Conservation (phyloP, 1,140 invertebrate genomes). For the Zaprionus vittiger region DNA sequence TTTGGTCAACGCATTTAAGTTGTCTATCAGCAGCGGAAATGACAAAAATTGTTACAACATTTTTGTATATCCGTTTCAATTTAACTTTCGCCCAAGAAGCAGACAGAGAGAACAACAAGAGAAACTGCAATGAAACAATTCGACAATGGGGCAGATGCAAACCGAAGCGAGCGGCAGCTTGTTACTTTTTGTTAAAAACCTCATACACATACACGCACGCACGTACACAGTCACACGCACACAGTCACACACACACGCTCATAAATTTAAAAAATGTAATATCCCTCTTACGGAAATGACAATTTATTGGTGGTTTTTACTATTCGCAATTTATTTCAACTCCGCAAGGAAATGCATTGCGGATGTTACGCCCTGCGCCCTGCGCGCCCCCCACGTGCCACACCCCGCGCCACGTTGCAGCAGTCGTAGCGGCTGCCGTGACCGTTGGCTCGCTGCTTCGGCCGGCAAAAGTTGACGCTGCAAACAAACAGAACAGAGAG, state of each 20-base stretch:
- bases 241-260: slow-evolving; percentile 53
- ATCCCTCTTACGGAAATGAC: slow-evolving; percentile 84
- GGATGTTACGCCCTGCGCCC: slow-evolving; percentile 67
- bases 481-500: slow-evolving; percentile 67
- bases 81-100: slow-evolving; percentile 62
- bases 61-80: slow-evolving; percentile 71
- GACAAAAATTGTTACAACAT: slow-evolving; percentile 59
- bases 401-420: background rate
- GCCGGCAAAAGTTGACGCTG: slow-evolving; percentile 67
- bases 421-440: slow-evolving; percentile 13
- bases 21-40: slow-evolving; percentile 52
- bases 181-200: slow-evolving; percentile 44
- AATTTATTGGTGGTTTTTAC: slow-evolving; percentile 84
- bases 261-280: slow-evolving; percentile 84
- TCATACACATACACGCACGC: background rate
- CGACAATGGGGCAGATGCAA: slow-evolving; percentile 60
- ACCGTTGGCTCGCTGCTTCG: slow-evolving; percentile 22
- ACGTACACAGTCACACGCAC: slow-evolving; percentile 2
- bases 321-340: slow-evolving; percentile 84
- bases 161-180: slow-evolving; percentile 48
- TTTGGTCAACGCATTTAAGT: slow-evolving; percentile 56
- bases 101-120: slow-evolving; percentile 8
- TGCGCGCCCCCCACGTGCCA: background rate
- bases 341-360: slow-evolving; percentile 83
- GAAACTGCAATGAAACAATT: slow-evolving; percentile 28